A percentile compares a stretch with the other conserved stretches of the same genome.
These are phyloP conservation scores for Grantiella picta DNA, from an alignment of 2,113 vertebrate genomes.

Conservation along the genomic window DNA sequence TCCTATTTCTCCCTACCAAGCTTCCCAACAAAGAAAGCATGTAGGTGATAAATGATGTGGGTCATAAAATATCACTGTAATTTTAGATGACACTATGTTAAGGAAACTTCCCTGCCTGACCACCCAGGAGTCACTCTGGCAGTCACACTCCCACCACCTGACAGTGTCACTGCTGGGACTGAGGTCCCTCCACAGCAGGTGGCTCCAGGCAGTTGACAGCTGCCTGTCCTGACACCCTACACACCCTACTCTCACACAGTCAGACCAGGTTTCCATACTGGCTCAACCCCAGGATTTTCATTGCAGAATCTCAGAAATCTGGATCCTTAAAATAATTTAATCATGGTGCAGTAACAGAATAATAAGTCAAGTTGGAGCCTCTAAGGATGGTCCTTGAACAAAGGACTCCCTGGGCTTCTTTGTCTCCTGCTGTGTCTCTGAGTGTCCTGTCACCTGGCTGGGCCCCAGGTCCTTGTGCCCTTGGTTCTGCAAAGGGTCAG, in stretches of 20 bases:
- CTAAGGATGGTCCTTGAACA: background rate
- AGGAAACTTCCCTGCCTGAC: background rate
- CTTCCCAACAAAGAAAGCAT: background rate
- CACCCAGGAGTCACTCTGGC: background rate
- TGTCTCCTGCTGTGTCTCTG: accelerated
- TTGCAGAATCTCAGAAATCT: background rate
- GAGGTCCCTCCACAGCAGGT: accelerated
- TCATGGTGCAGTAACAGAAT: background rate
- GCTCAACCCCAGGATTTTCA: background rate
- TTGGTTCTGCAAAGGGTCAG: background rate
- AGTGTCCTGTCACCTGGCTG: background rate
- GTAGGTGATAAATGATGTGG: background rate
- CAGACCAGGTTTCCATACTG: background rate
- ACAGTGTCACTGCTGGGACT: background rate
- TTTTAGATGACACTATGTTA: background rate
- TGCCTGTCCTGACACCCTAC: background rate
- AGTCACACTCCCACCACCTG: background rate
- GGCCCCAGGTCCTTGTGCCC: too few relatives aligned
- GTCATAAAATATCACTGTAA: background rate
- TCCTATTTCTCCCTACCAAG: background rate
- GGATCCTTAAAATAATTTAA: background rate
- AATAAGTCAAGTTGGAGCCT: background rate
- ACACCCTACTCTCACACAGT: background rate
- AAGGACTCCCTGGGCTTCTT: background rate
- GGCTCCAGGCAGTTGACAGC: background rate